Evolutionary conservation across 2,888 invertebrate genomes (phyloP).

Genomic region (Cosmia pyralina): DNA sequence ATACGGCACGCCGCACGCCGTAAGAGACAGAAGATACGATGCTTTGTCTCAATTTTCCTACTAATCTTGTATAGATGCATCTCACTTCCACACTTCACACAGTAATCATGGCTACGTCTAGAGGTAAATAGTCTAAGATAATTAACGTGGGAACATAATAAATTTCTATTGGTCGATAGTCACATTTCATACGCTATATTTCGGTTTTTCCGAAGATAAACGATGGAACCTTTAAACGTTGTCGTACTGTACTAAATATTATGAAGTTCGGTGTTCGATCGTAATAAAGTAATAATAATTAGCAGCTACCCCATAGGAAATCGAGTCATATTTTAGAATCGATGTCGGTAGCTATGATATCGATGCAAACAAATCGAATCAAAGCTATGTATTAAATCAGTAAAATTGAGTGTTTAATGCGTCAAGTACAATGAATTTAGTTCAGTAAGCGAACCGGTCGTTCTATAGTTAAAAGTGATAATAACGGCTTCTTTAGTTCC

Average conservation of each 20-base stretch:
- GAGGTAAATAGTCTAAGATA: too few relatives aligned
- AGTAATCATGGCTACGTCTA: too few relatives aligned
- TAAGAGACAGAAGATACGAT: too few relatives aligned
- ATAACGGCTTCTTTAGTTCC: constrained; percentile 77
- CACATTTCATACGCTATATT: too few relatives aligned
- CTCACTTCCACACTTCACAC: too few relatives aligned
- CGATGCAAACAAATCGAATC: constrained; percentile 30
- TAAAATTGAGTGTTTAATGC: constrained; percentile 51
- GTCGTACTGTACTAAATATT: constrained; percentile 22
- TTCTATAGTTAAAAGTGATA: constrained; percentile 70
- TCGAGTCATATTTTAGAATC: constrained; percentile 24
- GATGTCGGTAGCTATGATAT: constrained; percentile 17
- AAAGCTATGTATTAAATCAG: constrained; percentile 38
- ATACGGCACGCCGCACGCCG: too few relatives aligned
- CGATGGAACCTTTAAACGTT: too few relatives aligned
- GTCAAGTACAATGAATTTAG: constrained; percentile 80
- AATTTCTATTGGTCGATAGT: too few relatives aligned
- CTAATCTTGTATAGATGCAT: too few relatives aligned
- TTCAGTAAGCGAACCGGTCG: constrained; percentile 72
- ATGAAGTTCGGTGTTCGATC: constrained; percentile 38
- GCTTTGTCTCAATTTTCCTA: too few relatives aligned
- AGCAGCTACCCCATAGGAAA: constrained; percentile 8
- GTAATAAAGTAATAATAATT: constrained; percentile 30
- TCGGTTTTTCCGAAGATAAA: too few relatives aligned
- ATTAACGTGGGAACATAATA: too few relatives aligned